Conservation (phyloP, 2,888 invertebrate genomes). For the Dryadula phaetusa region DNA sequence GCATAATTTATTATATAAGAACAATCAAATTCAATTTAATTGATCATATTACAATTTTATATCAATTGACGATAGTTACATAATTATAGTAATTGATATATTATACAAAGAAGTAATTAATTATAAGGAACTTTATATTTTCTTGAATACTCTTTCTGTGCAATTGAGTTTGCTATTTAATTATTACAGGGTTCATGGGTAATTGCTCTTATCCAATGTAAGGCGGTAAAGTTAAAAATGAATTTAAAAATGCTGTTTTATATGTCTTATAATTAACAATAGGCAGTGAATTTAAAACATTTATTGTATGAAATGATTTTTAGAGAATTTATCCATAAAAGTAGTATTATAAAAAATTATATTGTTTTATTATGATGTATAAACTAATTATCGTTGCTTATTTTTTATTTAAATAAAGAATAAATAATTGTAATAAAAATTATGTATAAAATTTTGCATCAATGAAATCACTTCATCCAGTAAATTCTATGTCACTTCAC, state of each 20-base stretch:
- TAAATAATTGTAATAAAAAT: background rate
- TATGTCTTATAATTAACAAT: background rate
- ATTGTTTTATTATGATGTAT: no score
- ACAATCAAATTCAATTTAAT: conserved; percentile 26
- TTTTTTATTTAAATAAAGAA: no score
- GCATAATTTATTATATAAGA: conserved; percentile 26
- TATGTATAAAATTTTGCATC: background rate
- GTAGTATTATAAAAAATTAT: no score
- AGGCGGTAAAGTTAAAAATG: background rate
- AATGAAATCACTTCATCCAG: background rate
- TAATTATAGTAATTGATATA: background rate
- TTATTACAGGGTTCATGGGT: background rate
- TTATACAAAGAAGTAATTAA: conserved; percentile 11
- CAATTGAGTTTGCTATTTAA: background rate
- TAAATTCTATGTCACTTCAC: background rate
- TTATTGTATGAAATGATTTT: no score
- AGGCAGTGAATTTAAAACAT: background rate
- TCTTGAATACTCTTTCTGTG: background rate
- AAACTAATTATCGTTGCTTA: no score
- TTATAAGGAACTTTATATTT: conserved; percentile 5
- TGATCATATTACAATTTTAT: conserved; percentile 38
- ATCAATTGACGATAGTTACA: conserved; percentile 31
- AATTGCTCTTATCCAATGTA: conserved; percentile 27
- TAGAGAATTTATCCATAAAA: no score
- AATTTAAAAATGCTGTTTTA: background rate